A percentile compares a stretch with the other conserved stretches of the same genome.
Evolutionary conservation across 2,113 vertebrate species (phyloP).

Genomic region (Microtus richardsoni): DNA sequence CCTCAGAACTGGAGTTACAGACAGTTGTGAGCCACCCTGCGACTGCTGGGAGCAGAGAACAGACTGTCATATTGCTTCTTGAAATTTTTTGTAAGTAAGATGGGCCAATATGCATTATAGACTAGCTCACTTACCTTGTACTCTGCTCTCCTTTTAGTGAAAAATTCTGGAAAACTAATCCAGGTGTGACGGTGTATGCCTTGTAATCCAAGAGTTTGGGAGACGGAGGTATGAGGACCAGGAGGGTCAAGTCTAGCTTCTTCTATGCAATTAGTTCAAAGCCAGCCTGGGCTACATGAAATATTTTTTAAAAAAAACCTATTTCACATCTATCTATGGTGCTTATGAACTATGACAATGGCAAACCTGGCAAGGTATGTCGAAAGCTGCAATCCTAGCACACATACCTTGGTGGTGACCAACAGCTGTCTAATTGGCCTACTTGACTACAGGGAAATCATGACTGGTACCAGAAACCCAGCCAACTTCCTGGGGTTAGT

Average conservation of each 20-base stretch:
- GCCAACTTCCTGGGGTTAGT: no score
- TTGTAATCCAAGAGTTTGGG: no score
- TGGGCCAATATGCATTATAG: neutral
- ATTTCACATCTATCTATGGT: neutral
- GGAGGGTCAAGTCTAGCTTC: no score
- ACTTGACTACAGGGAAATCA: neutral
- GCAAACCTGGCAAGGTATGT: neutral
- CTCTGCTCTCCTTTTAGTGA: neutral
- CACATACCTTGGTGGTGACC: no score
- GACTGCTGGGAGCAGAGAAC: no score
- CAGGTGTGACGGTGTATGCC: no score
- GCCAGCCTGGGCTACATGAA: neutral
- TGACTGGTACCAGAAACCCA: neutral
- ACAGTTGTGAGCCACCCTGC: no score
- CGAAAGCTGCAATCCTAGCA: neutral
- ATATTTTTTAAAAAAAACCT: neutral
- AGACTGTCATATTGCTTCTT: neutral
- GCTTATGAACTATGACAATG: neutral
- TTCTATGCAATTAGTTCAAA: neutral
- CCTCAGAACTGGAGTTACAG: no score
- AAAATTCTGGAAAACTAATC: neutral
- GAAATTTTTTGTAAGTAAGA: neutral
- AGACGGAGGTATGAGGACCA: no score
- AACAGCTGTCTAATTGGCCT: neutral
- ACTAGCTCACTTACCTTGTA: neutral